These are phyloP conservation scores for Gallinago jamesoni DNA, from an alignment of 2,113 vertebrate species.

Conservation along the genomic window DNA sequence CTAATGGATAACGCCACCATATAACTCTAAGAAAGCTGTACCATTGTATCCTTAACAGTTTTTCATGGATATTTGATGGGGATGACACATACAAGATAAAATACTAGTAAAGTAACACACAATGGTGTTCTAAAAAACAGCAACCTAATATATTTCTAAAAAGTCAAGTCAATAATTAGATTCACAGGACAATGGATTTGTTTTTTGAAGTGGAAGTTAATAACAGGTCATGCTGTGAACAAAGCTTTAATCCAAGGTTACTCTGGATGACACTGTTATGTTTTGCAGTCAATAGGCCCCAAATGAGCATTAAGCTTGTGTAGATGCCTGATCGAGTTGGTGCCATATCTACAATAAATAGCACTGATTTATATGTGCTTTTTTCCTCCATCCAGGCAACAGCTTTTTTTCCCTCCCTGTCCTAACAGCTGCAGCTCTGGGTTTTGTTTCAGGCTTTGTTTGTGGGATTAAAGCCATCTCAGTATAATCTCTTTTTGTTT, in stretches of 20 bases:
- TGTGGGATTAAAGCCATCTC: conserved; percentile 39
- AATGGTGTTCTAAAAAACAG: background rate
- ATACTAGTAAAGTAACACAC: background rate
- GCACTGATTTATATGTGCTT: background rate
- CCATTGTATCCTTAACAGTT: background rate
- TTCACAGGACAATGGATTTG: background rate
- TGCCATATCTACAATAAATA: background rate
- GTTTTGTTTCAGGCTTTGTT: conserved; percentile 31
- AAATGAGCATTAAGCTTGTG: background rate
- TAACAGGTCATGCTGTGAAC: background rate
- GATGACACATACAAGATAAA: background rate
- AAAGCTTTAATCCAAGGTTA: conserved; percentile 19
- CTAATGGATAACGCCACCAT: background rate
- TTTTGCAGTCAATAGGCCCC: background rate
- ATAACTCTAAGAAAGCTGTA: background rate
- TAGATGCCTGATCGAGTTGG: background rate
- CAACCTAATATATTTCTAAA: background rate
- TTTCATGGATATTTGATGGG: background rate
- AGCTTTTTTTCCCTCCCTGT: background rate
- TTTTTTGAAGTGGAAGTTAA: conserved; percentile 1
- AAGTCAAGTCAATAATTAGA: background rate
- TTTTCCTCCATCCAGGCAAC: background rate
- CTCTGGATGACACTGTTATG: background rate
- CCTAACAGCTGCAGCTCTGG: background rate
- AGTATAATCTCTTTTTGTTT: conserved; percentile 52